These are phyloP conservation scores for Phragmatobia fuliginosa DNA, from an alignment of 2,888 invertebrate genomes.

Conservation along the genomic window DNA sequence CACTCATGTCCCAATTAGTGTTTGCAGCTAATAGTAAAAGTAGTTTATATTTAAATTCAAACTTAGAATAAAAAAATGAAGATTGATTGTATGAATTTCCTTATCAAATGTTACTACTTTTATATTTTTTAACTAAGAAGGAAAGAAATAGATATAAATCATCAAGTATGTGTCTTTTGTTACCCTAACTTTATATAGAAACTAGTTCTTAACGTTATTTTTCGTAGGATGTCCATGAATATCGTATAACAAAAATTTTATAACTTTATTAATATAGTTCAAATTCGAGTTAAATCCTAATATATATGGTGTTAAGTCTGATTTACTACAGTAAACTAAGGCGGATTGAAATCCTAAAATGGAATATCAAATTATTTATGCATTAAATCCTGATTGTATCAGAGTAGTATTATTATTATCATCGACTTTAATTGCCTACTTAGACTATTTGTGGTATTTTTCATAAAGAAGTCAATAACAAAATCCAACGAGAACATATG, in stretches of 20 bases:
- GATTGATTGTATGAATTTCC: background rate
- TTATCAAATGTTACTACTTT: background rate
- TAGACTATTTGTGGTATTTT: background rate
- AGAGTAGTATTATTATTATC: background rate
- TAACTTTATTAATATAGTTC: background rate
- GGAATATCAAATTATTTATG: constrained; percentile 14
- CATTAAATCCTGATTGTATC: constrained; percentile 1
- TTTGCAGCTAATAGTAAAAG: background rate
- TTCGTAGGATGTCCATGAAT: background rate
- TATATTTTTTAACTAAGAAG: background rate
- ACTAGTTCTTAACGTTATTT: background rate
- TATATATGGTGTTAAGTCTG: constrained; percentile 16
- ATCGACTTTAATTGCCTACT: background rate
- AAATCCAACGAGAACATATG: too few species aligned
- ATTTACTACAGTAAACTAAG: constrained; percentile 24
- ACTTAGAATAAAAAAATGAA: background rate
- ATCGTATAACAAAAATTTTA: background rate
- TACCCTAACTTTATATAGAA: background rate
- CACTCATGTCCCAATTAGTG: too few species aligned
- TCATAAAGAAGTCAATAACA: too few species aligned
- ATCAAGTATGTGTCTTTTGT: background rate
- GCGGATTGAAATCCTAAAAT: constrained; percentile 30
- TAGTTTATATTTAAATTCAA: too few species aligned
- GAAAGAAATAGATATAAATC: background rate
- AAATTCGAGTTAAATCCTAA: constrained; percentile 12